A percentile compares a stretch with the other conserved stretches of the same genome.
Evolutionary conservation across 2,888 invertebrate genomes (phyloP).

Genomic region (Oligia latruncula): DNA sequence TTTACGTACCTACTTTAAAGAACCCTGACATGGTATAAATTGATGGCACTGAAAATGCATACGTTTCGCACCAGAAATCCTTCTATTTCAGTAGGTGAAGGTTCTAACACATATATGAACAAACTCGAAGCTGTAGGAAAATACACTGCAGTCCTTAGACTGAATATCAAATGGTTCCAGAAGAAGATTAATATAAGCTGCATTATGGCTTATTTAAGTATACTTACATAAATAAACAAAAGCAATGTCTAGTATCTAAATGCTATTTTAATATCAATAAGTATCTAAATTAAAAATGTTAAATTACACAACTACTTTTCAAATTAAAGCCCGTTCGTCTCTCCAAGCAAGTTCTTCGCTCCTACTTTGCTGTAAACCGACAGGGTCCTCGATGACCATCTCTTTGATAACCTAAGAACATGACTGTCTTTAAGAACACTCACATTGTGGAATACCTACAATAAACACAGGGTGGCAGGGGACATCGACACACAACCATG

Average conservation of each 20-base stretch:
- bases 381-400: background rate
- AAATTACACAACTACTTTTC: background rate
- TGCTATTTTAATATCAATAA: background rate
- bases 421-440: background rate
- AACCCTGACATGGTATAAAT: constrained; percentile 50
- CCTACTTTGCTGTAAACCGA: background rate
- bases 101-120: constrained; percentile 34
- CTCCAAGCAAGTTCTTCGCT: background rate
- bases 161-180: background rate
- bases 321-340: background rate
- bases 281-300: background rate
- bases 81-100: constrained; percentile 62
- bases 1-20: background rate
- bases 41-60: constrained; percentile 39
- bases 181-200: background rate
- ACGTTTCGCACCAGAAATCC: constrained; percentile 43
- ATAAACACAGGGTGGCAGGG: too few relatives aligned
- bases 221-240: background rate
- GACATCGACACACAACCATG: too few relatives aligned
- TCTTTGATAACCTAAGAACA: background rate
- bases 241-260: background rate
- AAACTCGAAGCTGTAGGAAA: constrained; percentile 17
- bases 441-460: background rate
- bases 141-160: background rate
- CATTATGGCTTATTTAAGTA: background rate